Evolutionary conservation across 2,113 vertebrate genomes (phyloP).

Genomic region (Australoheros scitulus): DNA sequence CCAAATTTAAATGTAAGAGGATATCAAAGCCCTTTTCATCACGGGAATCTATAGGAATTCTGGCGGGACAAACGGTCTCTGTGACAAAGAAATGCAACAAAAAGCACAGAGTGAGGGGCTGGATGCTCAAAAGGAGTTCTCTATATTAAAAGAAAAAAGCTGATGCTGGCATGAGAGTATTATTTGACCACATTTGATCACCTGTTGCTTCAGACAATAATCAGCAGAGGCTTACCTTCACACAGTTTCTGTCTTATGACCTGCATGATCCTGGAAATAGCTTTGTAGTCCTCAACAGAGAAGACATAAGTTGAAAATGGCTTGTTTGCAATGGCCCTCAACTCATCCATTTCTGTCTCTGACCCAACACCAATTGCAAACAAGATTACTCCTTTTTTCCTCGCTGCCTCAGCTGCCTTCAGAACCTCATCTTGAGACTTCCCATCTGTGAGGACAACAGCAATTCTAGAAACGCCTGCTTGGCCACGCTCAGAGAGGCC

Average conservation of each 20-base stretch:
- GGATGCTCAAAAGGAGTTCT: not conserved
- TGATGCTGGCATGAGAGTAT: not conserved
- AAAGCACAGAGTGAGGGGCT: not conserved
- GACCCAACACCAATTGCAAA: slow-evolving; percentile 96
- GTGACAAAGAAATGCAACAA: slow-evolving; percentile 29
- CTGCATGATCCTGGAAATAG: slow-evolving; percentile 95
- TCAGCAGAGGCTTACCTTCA: slow-evolving; percentile 85
- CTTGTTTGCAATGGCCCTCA: slow-evolving; percentile 93
- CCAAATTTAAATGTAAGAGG: slow-evolving; percentile 89
- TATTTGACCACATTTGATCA: slow-evolving; percentile 1
- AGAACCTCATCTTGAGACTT: slow-evolving; percentile 96
- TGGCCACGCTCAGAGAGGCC: slow-evolving; percentile 89
- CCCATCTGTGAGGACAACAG: slow-evolving; percentile 94
- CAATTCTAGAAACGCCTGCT: slow-evolving; percentile 87
- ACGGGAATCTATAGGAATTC: slow-evolving; percentile 89
- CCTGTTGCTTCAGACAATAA: not conserved
- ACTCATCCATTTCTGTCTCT: slow-evolving; percentile 88
- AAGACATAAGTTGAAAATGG: slow-evolving; percentile 94
- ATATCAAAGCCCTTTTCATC: slow-evolving; percentile 98
- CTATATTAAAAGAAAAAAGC: not conserved
- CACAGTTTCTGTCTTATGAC: slow-evolving; percentile 97
- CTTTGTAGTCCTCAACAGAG: slow-evolving; percentile 95
- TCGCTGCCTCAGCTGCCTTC: slow-evolving; percentile 89
- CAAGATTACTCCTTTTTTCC: slow-evolving; percentile 90
- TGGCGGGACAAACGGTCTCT: slow-evolving; percentile 95